phyloP scores from a whole-genome alignment of 2,888 invertebrate genomes.

The Hedya salicella region DNA sequence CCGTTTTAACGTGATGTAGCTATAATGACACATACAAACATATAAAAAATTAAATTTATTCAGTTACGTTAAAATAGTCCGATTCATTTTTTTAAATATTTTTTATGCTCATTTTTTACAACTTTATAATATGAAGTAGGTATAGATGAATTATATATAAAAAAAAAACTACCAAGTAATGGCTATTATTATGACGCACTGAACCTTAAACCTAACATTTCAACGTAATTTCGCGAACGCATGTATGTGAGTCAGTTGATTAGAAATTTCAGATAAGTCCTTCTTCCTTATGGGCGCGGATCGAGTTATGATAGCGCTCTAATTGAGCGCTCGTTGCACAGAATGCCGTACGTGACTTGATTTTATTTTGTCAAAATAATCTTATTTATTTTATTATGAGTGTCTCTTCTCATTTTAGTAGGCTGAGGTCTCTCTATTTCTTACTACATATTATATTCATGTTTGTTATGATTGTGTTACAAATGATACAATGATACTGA shows the following conservation, averaged over 20 bases:
- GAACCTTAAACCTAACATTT: conserved; percentile 19
- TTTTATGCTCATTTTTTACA: no score
- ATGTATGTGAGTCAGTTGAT: conserved; percentile 70
- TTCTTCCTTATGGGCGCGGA: conserved; percentile 75
- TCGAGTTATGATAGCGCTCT: conserved; percentile 68
- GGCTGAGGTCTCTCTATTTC: neutral
- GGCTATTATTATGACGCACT: no score
- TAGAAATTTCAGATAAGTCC: conserved; percentile 75
- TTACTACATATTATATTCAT: neutral
- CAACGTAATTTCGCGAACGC: conserved; percentile 67
- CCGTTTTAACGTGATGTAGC: no score
- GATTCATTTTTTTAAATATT: no score
- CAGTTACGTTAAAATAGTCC: no score
- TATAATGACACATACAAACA: no score
- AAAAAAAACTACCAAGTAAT: no score
- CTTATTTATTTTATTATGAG: conserved; percentile 8
- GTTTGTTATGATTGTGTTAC: no score
- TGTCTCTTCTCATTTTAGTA: neutral
- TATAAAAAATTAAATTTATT: no score
- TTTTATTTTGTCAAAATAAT: conserved; percentile 54
- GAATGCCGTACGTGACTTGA: conserved; percentile 66
- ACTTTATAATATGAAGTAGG: no score
- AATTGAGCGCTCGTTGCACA: conserved; percentile 62
- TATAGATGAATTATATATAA: no score
- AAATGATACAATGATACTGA: no score